A percentile compares a stretch with the other conserved stretches of the same genome.
phyloP scores from a whole-genome alignment of 2,113 vertebrate genomes.

The Engystomops pustulosus region DNA sequence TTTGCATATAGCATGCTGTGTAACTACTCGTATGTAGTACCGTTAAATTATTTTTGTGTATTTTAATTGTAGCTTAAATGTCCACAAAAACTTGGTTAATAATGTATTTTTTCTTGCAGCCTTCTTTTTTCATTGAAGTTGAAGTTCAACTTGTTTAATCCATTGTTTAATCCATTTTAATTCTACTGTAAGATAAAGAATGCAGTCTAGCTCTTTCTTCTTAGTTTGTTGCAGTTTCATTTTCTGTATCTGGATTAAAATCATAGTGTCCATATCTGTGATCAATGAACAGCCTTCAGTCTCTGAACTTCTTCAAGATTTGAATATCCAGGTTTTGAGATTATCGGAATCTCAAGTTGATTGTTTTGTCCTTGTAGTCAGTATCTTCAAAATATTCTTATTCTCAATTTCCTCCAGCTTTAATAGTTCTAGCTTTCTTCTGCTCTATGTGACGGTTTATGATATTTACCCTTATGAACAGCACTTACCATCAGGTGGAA shows the following conservation, averaged over 20 bases:
- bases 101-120: not conserved
- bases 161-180: too few species aligned
- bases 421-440: not conserved
- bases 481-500: conserved; percentile 53
- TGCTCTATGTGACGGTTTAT: not conserved
- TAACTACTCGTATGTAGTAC: not conserved
- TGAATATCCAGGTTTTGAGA: not conserved
- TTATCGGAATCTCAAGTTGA: not conserved
- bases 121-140: not conserved
- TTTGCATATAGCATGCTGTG: not conserved
- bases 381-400: not conserved
- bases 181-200: not conserved
- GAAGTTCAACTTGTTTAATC: too few species aligned
- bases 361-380: not conserved
- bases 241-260: not conserved
- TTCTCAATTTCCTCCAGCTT: not conserved
- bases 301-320: not conserved
- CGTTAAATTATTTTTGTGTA: not conserved
- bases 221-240: not conserved
- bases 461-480: not conserved
- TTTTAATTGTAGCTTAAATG: not conserved
- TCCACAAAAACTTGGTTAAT: too few species aligned
- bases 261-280: not conserved
- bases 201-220: not conserved
- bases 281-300: not conserved